Evolutionary conservation across 2,797 vertebrate genomes (phyloP).

Genomic region (Microctenopoma steveboyesi): DNA sequence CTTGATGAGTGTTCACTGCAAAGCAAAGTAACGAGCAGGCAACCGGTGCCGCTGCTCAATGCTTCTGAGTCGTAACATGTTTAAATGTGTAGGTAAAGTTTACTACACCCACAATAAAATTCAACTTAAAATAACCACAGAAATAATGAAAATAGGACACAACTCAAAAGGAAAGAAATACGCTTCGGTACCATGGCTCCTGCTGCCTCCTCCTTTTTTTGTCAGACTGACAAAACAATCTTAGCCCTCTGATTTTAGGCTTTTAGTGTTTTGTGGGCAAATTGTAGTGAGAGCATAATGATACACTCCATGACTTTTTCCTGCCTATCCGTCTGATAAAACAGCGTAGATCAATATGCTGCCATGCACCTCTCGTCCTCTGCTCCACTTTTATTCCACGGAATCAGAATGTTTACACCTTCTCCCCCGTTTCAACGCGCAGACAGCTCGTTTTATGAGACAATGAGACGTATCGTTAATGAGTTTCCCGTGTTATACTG

Average conservation of each 20-base stretch:
- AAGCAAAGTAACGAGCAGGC: constrained; percentile 32
- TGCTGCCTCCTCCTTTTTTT: constrained; percentile 32
- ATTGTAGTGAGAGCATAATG: constrained; percentile 63
- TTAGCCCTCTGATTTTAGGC: constrained; percentile 41
- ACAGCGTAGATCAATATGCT: constrained; percentile 67
- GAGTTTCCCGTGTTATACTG: constrained; percentile 19
- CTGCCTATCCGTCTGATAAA: constrained; percentile 54
- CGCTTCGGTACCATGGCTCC: constrained; percentile 2
- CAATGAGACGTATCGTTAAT: constrained; percentile 37
- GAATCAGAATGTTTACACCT: constrained; percentile 25
- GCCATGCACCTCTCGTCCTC: constrained; percentile 43
- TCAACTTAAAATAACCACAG: not conserved
- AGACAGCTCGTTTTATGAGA: constrained; percentile 32
- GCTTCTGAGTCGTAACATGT: not conserved
- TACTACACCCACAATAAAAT: not conserved
- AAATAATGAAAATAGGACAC: not conserved
- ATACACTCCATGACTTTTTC: constrained; percentile 48
- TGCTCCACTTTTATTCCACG: constrained; percentile 29
- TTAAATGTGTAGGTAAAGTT: not conserved
- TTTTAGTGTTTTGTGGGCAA: constrained; percentile 55
- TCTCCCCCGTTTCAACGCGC: constrained; percentile 11
- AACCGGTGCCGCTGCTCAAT: constrained; percentile 13
- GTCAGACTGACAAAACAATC: constrained; percentile 51
- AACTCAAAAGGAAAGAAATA: constrained; percentile 8
- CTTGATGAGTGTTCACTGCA: constrained; percentile 37